These are phyloP conservation scores for Cremastinae sp. DNA, from an alignment of 2,888 invertebrate genomes.

Conservation along the genomic window DNA sequence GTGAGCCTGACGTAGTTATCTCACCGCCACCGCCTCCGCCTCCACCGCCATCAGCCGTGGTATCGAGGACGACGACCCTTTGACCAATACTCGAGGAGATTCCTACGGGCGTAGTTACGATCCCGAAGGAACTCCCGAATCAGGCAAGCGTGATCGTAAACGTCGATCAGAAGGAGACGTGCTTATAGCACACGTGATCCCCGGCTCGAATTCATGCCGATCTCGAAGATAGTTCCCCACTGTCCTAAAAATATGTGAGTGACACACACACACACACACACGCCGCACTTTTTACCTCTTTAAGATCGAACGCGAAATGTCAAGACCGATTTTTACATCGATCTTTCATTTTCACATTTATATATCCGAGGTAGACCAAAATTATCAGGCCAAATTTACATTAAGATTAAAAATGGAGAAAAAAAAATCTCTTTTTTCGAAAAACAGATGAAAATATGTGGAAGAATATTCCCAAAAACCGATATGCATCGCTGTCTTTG, in stretches of 20 bases:
- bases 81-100: slow-evolving; percentile 79
- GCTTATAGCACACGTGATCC: slow-evolving; percentile 77
- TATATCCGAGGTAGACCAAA: background rate
- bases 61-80: slow-evolving; percentile 77
- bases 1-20: slow-evolving; percentile 78
- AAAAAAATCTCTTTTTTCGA: background rate
- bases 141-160: slow-evolving; percentile 74
- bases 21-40: slow-evolving; percentile 74
- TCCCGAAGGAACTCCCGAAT: slow-evolving; percentile 72
- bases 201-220: slow-evolving; percentile 63
- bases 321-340: slow-evolving; percentile 3
- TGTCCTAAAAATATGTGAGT: slow-evolving; percentile 46
- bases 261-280: background rate
- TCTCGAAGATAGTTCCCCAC: slow-evolving; percentile 45
- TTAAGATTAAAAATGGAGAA: slow-evolving; percentile 13
- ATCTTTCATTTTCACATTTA: slow-evolving; percentile 14
- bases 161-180: slow-evolving; percentile 76
- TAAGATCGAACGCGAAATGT: slow-evolving; percentile 17
- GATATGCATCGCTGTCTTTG: slow-evolving; percentile 43
- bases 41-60: slow-evolving; percentile 75
- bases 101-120: slow-evolving; percentile 75
- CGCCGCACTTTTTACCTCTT: background rate
- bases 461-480: no score
- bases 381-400: slow-evolving; percentile 24
- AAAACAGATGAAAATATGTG: no score